Evolutionary conservation across 2,797 vertebrate species (phyloP).

Genomic region (Bucorvus abyssinicus): DNA sequence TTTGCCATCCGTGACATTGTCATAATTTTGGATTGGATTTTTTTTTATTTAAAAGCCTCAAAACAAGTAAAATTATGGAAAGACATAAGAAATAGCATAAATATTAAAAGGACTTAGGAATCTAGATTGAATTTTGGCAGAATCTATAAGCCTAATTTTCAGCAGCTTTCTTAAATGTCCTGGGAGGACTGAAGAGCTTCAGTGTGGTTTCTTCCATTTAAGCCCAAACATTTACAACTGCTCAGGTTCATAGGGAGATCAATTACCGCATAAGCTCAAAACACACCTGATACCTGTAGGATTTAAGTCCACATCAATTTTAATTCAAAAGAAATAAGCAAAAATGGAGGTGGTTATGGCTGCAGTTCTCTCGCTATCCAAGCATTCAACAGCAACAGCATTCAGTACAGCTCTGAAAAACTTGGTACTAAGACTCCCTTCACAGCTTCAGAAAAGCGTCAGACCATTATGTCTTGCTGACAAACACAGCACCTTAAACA

Average conservation of each 20-base stretch:
- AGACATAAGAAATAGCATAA: background rate
- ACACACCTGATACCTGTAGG: background rate
- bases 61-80: background rate
- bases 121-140: background rate
- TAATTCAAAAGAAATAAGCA: background rate
- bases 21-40: background rate
- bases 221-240: background rate
- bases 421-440: background rate
- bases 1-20: background rate
- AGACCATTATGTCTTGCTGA: background rate
- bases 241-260: background rate
- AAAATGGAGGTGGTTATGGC: background rate
- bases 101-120: background rate
- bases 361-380: background rate
- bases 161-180: background rate
- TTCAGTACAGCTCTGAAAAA: background rate
- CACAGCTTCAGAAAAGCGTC: background rate
- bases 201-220: background rate
- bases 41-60: background rate
- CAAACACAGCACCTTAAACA: background rate
- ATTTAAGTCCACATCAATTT: background rate
- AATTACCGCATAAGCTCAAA: background rate
- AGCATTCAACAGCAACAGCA: background rate
- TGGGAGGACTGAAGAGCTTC: background rate
- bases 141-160: background rate